Evolutionary conservation across 2,888 invertebrate species (phyloP).

Genomic region (Pilophorus perplexus): DNA sequence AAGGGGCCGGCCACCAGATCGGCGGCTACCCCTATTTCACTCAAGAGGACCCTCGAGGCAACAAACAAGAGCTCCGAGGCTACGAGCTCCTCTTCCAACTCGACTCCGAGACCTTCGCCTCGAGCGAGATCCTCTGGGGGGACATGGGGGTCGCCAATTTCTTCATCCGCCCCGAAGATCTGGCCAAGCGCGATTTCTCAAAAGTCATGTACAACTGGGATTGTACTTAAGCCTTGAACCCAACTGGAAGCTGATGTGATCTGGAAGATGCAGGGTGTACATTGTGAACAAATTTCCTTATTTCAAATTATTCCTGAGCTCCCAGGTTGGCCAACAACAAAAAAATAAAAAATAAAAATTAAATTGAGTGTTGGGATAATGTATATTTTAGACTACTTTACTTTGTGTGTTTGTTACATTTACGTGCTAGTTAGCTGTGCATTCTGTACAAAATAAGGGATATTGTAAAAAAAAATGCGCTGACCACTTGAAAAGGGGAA

Average conservation of each 20-base stretch:
- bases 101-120: slow-evolving; percentile 25
- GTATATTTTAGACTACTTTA: too few species aligned
- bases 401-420: too few species aligned
- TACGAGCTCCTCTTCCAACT: slow-evolving; percentile 33
- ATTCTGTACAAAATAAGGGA: too few species aligned
- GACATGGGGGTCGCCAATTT: slow-evolving; percentile 37
- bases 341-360: too few species aligned
- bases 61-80: slow-evolving; percentile 14
- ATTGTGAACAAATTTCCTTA: too few species aligned
- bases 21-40: slow-evolving; percentile 34
- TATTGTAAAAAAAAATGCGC: too few species aligned
- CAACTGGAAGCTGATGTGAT: slow-evolving; percentile 32
- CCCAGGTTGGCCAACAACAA: too few species aligned
- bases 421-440: too few species aligned
- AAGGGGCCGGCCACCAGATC: slow-evolving; percentile 23
- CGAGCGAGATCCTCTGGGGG: slow-evolving; percentile 23
- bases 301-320: too few species aligned
- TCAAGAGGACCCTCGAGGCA: slow-evolving; percentile 29
- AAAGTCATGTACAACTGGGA: slow-evolving; percentile 34
- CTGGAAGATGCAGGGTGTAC: too few species aligned
- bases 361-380: too few species aligned
- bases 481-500: too few species aligned
- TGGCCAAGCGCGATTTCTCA: slow-evolving; percentile 21
- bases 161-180: slow-evolving; percentile 31
- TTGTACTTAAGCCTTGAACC: slow-evolving; percentile 21